Conservation (phyloP, 64 coral and sea anemone species). For the Stichodactyla mertensii region DNA sequence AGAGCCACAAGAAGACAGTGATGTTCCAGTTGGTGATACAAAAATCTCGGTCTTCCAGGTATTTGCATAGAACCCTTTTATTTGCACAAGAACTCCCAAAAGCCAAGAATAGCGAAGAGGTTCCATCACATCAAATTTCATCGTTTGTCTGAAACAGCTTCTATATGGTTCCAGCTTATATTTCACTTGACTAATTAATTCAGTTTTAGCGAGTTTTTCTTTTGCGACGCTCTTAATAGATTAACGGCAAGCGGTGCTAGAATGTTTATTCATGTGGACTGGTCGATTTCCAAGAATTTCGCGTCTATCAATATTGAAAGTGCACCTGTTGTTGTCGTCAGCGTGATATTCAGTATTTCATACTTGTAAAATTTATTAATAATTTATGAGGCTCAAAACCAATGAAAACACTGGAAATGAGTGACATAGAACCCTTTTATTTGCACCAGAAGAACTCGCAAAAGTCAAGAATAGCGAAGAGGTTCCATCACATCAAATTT, state of each 20-base stretch:
- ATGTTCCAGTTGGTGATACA: slow-evolving; percentile 15
- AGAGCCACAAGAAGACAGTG: slow-evolving; percentile 16
- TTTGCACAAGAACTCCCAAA: neutral
- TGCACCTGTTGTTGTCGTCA: too few species aligned
- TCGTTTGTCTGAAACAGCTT: neutral
- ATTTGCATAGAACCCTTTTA: neutral
- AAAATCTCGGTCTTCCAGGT: neutral
- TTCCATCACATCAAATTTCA: neutral
- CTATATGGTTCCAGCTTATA: neutral
- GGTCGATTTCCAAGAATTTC: too few species aligned
- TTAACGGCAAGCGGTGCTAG: too few species aligned
- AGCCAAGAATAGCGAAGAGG: neutral
- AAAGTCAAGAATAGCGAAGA: neutral
- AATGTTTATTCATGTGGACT: too few species aligned
- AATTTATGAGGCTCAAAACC: too few species aligned
- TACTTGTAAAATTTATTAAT: too few species aligned
- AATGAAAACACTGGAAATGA: too few species aligned
- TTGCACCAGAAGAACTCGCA: neutral
- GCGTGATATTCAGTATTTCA: too few species aligned
- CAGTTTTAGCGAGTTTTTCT: too few species aligned
- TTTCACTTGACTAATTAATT: too few species aligned
- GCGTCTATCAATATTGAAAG: too few species aligned
- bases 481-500: neutral
- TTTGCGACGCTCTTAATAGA: too few species aligned
- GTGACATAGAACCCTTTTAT: neutral